Evolutionary conservation across 2,888 invertebrate genomes (phyloP), one percentile per base, ranked within the genome.

Genomic region (Embidobia sp.): DNA sequence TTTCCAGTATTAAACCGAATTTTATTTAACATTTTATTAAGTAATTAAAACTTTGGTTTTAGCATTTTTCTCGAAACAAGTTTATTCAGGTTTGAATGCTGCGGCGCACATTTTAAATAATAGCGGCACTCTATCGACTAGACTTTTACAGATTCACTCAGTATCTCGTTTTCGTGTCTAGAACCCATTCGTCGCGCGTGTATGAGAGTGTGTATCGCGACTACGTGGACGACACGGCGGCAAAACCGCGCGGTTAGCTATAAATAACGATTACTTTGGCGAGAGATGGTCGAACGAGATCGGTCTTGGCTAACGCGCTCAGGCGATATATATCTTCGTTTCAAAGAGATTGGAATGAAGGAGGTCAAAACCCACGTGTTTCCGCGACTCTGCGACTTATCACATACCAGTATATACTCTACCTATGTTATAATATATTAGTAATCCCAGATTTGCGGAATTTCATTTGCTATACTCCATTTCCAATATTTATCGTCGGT

Each of bases 211-310:
- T 57, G 57, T 67, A 67, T 57, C 67, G 48, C 67, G 57, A 37
- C 57, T 33, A 27, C 42, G 46, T 27, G 55, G 55, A 66, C 66
- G 66, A 67, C 67, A 55, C 61, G 40, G 69, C 69, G 57, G 63
- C 69, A 57, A 59, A 69, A 57, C 49, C 63, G 69, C 69, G 27
- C 31, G 55, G 63, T 69, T 69, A 61, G 53, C 76, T 76, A 77
- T 78, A 79, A 78, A 79, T 78, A 79, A 73, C 79, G 75, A 79
- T 78, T 79, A 76, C 78, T 76, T 76, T 74, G 64, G 72, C 66
- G 53, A 76, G 76, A 77, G 75, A 78, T 76, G 75, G 72, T 42
- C 67, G 70, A 78, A 70, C 59, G 61, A 61, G 74, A 79, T 72
- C 74, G 63, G 53, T 77, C 72, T 46, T 63, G 57, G 48, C 63